A percentile compares a stretch with the other conserved stretches of the same genome.
Conservation (phyloP, 1,140 invertebrate genomes). For the Drosophila neocordata region DNA sequence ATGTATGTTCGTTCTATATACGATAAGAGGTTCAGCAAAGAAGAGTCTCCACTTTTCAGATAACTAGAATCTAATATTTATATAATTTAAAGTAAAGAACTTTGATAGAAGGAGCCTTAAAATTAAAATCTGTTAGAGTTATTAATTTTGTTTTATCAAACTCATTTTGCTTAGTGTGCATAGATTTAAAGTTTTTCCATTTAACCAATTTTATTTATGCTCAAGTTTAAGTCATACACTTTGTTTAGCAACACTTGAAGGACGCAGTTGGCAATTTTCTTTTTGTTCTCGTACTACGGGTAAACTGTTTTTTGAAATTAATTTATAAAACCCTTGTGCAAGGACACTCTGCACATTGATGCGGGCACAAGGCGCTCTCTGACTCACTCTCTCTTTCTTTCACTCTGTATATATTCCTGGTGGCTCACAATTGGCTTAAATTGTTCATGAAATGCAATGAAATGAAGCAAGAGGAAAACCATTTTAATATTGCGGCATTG, state of each 20-base stretch:
- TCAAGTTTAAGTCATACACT: slow-evolving; percentile 10
- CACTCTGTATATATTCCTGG: neutral
- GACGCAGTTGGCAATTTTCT: slow-evolving; percentile 16
- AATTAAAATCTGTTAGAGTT: too few species aligned
- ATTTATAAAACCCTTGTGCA: slow-evolving; percentile 64
- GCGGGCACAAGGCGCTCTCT: slow-evolving; percentile 24
- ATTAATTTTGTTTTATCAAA: neutral
- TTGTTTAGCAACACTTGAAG: neutral
- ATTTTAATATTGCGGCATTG: slow-evolving; percentile 77
- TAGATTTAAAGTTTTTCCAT: neutral
- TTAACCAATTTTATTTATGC: neutral
- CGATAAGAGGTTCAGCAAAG: too few species aligned
- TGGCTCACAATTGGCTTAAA: slow-evolving; percentile 74
- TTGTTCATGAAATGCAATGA: slow-evolving; percentile 81
- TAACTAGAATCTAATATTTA: too few species aligned
- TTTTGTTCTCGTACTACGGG: slow-evolving; percentile 25
- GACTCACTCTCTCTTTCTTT: neutral
- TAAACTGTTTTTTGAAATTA: slow-evolving; percentile 72
- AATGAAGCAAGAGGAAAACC: slow-evolving; percentile 77
- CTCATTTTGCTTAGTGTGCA: neutral
- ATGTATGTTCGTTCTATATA: too few species aligned
- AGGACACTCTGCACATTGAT: slow-evolving; percentile 40
- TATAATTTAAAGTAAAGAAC: too few species aligned
- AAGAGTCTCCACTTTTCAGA: too few species aligned
- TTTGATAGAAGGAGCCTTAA: too few species aligned